These are phyloP conservation scores for Myiothlypis chrysogaster DNA, from an alignment of 2,797 vertebrate genomes.

Conservation along the genomic window DNA sequence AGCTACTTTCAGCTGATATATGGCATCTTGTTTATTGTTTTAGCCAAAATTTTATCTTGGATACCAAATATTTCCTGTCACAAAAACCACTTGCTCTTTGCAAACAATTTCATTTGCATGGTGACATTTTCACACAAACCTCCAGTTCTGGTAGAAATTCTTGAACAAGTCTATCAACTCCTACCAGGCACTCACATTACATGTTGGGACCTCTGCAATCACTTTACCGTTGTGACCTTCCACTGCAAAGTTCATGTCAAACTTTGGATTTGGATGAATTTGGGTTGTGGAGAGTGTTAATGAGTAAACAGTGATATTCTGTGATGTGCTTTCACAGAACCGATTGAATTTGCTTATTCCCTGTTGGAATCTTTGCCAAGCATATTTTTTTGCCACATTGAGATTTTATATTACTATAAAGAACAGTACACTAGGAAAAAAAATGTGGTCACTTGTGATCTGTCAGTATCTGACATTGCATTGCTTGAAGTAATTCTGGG, in stretches of 20 bases:
- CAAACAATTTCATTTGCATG: neutral
- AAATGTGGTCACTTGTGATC: neutral
- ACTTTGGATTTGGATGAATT: neutral
- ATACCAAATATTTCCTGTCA: neutral
- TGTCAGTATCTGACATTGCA: neutral
- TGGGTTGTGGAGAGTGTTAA: neutral
- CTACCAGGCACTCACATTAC: neutral
- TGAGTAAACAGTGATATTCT: neutral
- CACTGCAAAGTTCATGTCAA: neutral
- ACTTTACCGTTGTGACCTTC: neutral
- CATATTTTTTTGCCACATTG: neutral
- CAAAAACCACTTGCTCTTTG: neutral
- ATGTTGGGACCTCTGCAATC: neutral
- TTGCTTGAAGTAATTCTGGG: conserved; percentile 26
- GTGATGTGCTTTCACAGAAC: neutral
- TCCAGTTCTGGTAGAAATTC: neutral
- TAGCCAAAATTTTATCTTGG: neutral
- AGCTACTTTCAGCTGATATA: neutral
- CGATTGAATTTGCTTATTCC: neutral
- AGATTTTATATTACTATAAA: neutral
- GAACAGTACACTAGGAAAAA: neutral
- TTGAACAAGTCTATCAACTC: neutral
- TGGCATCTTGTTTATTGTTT: neutral
- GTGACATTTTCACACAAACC: neutral
- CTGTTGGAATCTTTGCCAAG: neutral